These are phyloP conservation scores for Dendrophyllia cribrosa DNA, from an alignment of 64 coral and sea anemone genomes.

Conservation along the genomic window DNA sequence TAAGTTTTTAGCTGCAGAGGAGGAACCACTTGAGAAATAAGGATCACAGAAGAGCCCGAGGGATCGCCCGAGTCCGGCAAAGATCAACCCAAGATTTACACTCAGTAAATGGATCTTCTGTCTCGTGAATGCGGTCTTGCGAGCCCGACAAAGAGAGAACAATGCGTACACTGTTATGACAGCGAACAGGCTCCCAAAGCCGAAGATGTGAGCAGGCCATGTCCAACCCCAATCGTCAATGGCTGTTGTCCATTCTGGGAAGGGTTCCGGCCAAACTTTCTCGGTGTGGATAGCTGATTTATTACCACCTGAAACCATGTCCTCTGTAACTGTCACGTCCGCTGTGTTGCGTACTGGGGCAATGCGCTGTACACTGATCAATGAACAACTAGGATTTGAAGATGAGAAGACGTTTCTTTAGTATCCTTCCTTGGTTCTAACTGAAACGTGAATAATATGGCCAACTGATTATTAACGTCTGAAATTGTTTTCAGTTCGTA, in stretches of 20 bases:
- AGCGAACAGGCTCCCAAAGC: conserved; percentile 64
- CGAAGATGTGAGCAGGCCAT: conserved; percentile 64
- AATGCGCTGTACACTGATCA: no score
- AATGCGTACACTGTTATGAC: background rate
- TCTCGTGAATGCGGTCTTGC: background rate
- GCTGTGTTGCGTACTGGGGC: background rate
- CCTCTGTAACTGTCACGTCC: background rate
- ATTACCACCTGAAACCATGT: background rate
- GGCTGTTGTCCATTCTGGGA: conserved; percentile 67
- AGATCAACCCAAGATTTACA: conserved; percentile 34
- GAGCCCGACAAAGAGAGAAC: conserved; percentile 12
- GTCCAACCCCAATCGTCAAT: conserved; percentile 23
- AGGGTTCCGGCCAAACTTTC: conserved; percentile 67
- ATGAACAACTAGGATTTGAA: no score
- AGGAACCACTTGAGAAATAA: conserved; percentile 36
- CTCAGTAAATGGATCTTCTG: conserved; percentile 50
- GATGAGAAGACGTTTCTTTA: no score
- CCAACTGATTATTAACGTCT: no score
- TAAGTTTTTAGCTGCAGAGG: background rate
- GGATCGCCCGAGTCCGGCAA: conserved; percentile 49
- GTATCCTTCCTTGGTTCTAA: no score
- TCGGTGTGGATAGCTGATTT: background rate
- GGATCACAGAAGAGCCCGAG: conserved; percentile 65
- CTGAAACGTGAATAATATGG: no score
- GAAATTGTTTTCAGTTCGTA: no score